Percentiles rank a stretch among this genome's conserved stretches.
These are phyloP conservation scores for Cyprinodon tularosa DNA, from an alignment of 2,113 vertebrate genomes.

Conservation along the genomic window DNA sequence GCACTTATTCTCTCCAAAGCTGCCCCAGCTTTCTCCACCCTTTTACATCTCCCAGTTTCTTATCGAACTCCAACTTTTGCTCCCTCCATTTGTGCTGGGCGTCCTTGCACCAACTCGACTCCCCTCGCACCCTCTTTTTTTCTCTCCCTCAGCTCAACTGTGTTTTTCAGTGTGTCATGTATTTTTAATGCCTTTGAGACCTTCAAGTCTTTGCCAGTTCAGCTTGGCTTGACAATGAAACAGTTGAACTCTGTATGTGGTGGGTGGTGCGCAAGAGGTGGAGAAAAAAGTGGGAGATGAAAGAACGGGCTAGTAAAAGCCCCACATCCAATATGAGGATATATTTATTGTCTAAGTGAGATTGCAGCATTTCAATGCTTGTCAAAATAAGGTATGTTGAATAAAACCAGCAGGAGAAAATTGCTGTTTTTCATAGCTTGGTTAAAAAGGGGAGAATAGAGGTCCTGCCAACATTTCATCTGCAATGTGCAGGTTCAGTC, in stretches of 20 bases:
- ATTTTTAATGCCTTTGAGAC: constrained; percentile 64
- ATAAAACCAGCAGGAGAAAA: neutral
- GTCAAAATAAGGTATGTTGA: neutral
- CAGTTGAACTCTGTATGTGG: constrained; percentile 48
- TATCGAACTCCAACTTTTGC: neutral
- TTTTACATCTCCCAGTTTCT: neutral
- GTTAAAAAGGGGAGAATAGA: neutral
- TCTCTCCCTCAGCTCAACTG: constrained; percentile 44
- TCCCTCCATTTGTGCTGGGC: constrained; percentile 15
- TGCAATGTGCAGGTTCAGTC: neutral
- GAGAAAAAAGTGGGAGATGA: constrained; percentile 5
- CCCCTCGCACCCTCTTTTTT: constrained; percentile 22
- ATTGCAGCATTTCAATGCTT: neutral
- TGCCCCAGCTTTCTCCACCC: neutral
- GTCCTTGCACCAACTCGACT: constrained; percentile 25
- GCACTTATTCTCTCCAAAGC: neutral
- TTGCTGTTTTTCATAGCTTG: neutral
- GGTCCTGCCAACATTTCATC: neutral
- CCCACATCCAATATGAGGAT: too few relatives aligned
- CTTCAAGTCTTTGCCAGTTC: constrained; percentile 46
- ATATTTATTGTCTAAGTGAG: too few relatives aligned
- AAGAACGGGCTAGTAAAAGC: neutral
- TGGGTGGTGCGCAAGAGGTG: neutral
- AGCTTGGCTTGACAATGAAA: constrained; percentile 59
- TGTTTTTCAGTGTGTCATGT: constrained; percentile 57